These are phyloP conservation scores for Agriopis leucophaearia DNA, from an alignment of 2,888 invertebrate genomes.

Conservation along the genomic window DNA sequence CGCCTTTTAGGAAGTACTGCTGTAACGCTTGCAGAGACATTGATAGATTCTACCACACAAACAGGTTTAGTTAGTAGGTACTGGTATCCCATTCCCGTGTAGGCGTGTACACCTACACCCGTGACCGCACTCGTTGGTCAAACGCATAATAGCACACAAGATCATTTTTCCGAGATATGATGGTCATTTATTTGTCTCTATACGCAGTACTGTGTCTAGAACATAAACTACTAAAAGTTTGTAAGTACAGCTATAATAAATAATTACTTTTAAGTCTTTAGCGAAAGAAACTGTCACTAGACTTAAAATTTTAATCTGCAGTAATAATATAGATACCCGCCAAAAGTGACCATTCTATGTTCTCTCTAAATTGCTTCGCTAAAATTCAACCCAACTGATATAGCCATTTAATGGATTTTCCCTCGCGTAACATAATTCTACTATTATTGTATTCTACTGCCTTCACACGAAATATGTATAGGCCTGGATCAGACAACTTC, in stretches of 20 bases:
- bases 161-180: too few species aligned
- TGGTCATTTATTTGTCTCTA: too few species aligned
- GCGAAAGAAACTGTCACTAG: too few species aligned
- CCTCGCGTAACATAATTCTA: not conserved
- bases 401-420: not conserved
- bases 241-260: too few species aligned
- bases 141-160: too few species aligned
- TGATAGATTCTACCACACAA: constrained; percentile 40
- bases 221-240: too few species aligned
- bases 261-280: too few species aligned
- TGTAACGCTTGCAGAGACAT: constrained; percentile 83
- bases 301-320: not conserved
- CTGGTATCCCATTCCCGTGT: too few species aligned
- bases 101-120: too few species aligned
- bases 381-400: not conserved
- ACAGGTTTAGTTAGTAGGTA: constrained; percentile 12
- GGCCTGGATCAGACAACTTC: constrained; percentile 10
- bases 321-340: not conserved
- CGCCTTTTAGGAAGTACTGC: constrained; percentile 86
- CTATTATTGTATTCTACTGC: constrained; percentile 12
- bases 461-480: constrained; percentile 8
- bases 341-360: not conserved
- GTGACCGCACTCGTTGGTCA: too few species aligned
- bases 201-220: too few species aligned
- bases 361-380: not conserved